phyloP scores from a whole-genome alignment of 2,113 vertebrate species.

The Tympanuchus pallidicinctus region DNA sequence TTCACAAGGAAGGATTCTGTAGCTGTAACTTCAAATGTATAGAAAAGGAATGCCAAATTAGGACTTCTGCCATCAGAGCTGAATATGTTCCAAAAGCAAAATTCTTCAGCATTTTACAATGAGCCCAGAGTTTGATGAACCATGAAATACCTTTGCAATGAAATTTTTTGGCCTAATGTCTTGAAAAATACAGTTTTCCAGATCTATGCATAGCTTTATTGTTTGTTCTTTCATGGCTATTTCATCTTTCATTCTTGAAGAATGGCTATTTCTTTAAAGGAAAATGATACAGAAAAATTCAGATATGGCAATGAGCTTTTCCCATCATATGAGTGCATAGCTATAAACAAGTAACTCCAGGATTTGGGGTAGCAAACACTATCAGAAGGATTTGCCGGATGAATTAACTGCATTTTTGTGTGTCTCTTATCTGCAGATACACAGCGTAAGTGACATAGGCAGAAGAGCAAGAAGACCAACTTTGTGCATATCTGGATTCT shows the following conservation, averaged over 20 bases:
- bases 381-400: not conserved
- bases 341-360: not conserved
- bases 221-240: slow-evolving; percentile 5
- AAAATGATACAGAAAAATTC: not conserved
- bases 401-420: not conserved
- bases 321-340: not conserved
- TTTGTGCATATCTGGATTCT: slow-evolving; percentile 32
- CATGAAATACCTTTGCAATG: slow-evolving; percentile 11
- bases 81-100: not conserved
- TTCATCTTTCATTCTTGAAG: not conserved
- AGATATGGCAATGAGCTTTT: not conserved
- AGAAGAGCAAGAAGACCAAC: not conserved
- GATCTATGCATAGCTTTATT: not conserved
- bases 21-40: not conserved
- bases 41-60: not conserved
- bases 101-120: not conserved
- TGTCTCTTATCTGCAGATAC: not conserved
- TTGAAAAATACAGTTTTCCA: slow-evolving; percentile 22
- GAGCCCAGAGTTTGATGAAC: not conserved
- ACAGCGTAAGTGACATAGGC: not conserved
- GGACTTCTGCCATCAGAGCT: not conserved
- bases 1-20: not conserved
- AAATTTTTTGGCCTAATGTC: slow-evolving; percentile 15
- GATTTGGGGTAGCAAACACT: not conserved
- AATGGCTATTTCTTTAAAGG: not conserved